phyloP scores from a whole-genome alignment of 2,113 vertebrate species.

The Hippocampus mohnikei region DNA sequence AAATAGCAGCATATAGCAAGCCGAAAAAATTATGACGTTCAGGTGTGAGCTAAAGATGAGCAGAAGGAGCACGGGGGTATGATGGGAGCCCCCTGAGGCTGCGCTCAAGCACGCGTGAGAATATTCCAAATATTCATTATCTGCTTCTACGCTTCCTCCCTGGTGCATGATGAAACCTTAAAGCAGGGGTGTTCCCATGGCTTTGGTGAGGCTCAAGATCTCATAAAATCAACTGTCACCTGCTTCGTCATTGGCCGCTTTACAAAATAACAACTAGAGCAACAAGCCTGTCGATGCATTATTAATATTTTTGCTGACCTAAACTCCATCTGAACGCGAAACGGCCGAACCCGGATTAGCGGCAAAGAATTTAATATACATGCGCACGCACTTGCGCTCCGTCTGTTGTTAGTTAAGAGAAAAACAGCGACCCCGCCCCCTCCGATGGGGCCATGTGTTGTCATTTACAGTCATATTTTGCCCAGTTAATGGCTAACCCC shows the following conservation, averaged over 20 bases:
- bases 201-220: constrained; percentile 70
- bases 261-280: constrained; percentile 72
- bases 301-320: constrained; percentile 66
- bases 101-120: constrained; percentile 50
- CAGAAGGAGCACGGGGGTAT: background rate
- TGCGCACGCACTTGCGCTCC: constrained; percentile 44
- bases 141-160: constrained; percentile 56
- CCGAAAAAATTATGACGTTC: background rate
- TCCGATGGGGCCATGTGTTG: constrained; percentile 61
- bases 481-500: constrained; percentile 63
- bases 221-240: constrained; percentile 76
- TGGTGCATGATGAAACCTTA: constrained; percentile 60
- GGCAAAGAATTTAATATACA: constrained; percentile 72
- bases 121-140: constrained; percentile 65
- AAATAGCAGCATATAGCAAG: constrained; percentile 18
- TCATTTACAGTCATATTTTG: constrained; percentile 69
- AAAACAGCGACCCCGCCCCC: constrained; percentile 42
- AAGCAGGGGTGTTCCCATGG: constrained; percentile 56
- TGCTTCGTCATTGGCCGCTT: constrained; percentile 71
- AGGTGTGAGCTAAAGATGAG: background rate
- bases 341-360: constrained; percentile 65
- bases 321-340: constrained; percentile 67
- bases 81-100: constrained; percentile 30
- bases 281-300: constrained; percentile 69
- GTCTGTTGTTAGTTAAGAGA: constrained; percentile 70